Percentiles rank a stretch among this genome's conserved stretches.
Evolutionary conservation across 30 jellyfish, hydroid and myxozoan species (phyloP).

Genomic region (Chironex yamaguchii): DNA sequence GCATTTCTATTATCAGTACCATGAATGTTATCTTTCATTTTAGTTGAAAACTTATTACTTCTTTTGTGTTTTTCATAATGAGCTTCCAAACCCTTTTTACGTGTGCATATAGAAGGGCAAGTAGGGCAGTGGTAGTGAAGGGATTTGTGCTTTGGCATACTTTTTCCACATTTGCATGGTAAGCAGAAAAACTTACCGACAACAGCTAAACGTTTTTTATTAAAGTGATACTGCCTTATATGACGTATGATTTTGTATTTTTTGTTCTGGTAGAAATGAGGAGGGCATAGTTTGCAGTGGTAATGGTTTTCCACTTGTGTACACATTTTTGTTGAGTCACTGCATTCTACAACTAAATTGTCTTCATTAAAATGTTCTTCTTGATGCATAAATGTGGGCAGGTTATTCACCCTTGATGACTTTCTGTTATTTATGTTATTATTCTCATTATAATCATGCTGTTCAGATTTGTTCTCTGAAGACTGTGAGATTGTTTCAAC

Average conservation of each 20-base stretch:
- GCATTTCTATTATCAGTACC: not conserved
- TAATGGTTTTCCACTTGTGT: not conserved
- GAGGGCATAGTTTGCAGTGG: slow-evolving; percentile 15
- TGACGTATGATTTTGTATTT: not conserved
- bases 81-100: not conserved
- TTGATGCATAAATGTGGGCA: too few species aligned
- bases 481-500: too few species aligned
- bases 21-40: not conserved
- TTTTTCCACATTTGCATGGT: slow-evolving; percentile 4
- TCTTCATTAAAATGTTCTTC: too few species aligned
- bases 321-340: not conserved
- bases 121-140: slow-evolving; percentile 19
- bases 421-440: too few species aligned
- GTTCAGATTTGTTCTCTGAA: too few species aligned
- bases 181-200: not conserved
- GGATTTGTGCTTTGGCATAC: not conserved
- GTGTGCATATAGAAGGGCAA: not conserved
- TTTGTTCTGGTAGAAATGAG: not conserved
- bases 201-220: not conserved
- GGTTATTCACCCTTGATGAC: too few species aligned
- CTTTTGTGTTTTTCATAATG: not conserved
- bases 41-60: too few species aligned
- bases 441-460: too few species aligned
- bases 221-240: not conserved
- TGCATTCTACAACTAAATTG: too few species aligned